Conservation (phyloP, 2,113 vertebrate genomes). For the Burhinus bistriatus region DNA sequence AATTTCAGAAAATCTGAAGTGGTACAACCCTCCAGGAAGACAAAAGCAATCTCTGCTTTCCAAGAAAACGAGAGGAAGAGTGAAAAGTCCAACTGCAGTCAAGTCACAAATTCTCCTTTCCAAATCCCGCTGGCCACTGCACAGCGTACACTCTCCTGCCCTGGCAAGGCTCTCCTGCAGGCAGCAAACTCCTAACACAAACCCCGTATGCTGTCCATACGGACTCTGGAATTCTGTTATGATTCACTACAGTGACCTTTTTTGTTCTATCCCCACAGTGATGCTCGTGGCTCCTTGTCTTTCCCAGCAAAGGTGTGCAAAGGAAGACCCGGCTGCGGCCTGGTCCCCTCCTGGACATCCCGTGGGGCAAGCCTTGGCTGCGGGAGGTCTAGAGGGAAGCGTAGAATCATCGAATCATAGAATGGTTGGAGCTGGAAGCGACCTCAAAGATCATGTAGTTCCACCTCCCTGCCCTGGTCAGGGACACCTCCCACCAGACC, state of each 20-base stretch:
- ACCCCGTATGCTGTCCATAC: too few species aligned
- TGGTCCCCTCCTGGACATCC: background rate
- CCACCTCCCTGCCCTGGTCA: background rate
- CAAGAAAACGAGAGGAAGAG: background rate
- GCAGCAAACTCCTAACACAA: background rate
- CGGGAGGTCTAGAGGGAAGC: background rate
- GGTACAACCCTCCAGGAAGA: background rate
- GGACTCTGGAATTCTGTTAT: accelerated
- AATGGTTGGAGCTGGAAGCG: background rate
- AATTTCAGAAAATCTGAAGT: background rate
- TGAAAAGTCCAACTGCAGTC: background rate
- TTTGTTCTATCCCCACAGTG: accelerated
- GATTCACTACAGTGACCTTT: too few species aligned
- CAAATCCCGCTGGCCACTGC: background rate
- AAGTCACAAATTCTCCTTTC: background rate
- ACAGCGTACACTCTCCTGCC: too few species aligned
- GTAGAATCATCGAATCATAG: too few species aligned
- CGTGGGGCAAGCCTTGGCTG: too few species aligned
- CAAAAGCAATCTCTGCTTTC: background rate
- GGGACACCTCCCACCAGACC: background rate
- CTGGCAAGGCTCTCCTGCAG: accelerated
- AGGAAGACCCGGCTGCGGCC: background rate
- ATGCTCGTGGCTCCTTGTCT: background rate
- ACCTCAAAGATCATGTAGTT: background rate
- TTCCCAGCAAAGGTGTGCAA: background rate